phyloP scores from a whole-genome alignment of 2,888 invertebrate genomes.

The Volucella inanis region DNA sequence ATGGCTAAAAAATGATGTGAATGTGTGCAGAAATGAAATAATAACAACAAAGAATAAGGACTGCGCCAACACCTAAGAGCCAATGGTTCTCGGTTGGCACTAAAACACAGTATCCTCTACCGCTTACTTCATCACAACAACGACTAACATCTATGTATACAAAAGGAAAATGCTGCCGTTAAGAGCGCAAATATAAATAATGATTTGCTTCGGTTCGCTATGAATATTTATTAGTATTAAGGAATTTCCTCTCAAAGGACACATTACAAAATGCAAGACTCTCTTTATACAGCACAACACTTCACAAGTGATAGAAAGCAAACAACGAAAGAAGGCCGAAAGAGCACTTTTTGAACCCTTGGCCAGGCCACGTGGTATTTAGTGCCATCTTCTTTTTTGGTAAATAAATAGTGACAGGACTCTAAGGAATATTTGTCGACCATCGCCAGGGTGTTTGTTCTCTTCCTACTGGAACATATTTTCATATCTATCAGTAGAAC shows the following conservation, averaged over 20 bases:
- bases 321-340: neutral
- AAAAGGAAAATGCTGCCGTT: conserved; percentile 11
- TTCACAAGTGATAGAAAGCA: neutral
- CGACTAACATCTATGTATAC: conserved; percentile 9
- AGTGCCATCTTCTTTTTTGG: conserved; percentile 22
- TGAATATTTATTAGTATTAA: conserved; percentile 66
- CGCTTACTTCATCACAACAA: neutral
- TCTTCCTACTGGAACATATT: conserved; percentile 41
- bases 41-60: conserved; percentile 7
- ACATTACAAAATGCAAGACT: conserved; percentile 52
- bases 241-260: conserved; percentile 52
- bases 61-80: conserved; percentile 10
- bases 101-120: neutral
- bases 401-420: conserved; percentile 60
- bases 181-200: conserved; percentile 61
- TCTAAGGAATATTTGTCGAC: conserved; percentile 53
- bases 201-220: conserved; percentile 59
- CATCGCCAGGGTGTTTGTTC: conserved; percentile 28
- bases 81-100: neutral
- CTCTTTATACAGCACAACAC: neutral
- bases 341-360: conserved; percentile 28
- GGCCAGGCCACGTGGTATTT: conserved; percentile 37
- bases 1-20: conserved; percentile 52
- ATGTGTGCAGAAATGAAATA: conserved; percentile 56
- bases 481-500: conserved; percentile 55